Conservation (phyloP, 2,113 vertebrate species). For the Myotis lucifugus region DNA sequence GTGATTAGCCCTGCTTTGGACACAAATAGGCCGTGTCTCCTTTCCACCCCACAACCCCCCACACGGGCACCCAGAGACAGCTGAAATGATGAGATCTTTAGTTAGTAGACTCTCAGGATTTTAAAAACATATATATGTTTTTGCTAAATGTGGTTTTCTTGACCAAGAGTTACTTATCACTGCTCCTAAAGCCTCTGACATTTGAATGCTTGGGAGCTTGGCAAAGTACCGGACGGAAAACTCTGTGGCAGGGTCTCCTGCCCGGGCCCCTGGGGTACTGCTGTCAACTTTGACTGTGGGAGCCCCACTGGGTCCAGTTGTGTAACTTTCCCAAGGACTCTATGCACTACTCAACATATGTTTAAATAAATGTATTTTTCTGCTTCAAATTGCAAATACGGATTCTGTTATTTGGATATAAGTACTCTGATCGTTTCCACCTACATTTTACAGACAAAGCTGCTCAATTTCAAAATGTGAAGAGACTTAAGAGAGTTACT, state of each 20-base stretch:
- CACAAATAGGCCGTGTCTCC: fast-evolving
- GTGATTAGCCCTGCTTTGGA: neutral
- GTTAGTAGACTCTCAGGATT: neutral
- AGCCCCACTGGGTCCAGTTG: neutral
- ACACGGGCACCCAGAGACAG: neutral
- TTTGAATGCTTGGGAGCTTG: neutral
- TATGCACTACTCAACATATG: neutral
- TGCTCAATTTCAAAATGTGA: neutral
- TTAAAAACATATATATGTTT: too few species aligned
- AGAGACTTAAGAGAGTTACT: neutral
- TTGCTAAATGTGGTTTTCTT: neutral
- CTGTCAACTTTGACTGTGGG: neutral
- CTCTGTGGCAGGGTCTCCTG: neutral
- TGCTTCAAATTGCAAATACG: neutral
- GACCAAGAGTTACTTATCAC: neutral
- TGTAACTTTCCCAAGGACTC: neutral
- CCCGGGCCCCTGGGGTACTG: fast-evolving
- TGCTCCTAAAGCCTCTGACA: neutral
- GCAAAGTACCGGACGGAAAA: fast-evolving
- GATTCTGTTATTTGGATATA: neutral
- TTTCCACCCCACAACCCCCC: fast-evolving
- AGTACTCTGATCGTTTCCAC: neutral
- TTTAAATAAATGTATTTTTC: neutral
- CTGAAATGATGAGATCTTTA: neutral
- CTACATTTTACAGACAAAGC: neutral